Evolutionary conservation across 2,113 vertebrate genomes (phyloP).

Genomic region (Grammomys surdaster): DNA sequence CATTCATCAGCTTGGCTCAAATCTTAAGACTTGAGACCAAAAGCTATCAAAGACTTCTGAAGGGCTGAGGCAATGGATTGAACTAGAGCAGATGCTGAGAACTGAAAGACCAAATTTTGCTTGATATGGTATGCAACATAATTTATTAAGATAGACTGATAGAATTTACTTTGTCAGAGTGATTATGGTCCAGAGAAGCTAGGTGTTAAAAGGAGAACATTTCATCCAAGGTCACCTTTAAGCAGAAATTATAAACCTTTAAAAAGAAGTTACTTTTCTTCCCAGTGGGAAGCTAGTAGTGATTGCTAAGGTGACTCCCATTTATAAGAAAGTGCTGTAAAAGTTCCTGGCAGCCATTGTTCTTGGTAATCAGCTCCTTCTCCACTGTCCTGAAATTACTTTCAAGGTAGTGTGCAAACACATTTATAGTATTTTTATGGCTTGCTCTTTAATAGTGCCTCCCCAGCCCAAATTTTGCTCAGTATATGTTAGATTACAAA

Average conservation of each 20-base stretch:
- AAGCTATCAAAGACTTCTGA: background rate
- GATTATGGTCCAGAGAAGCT: conserved; percentile 67
- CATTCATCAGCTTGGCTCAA: background rate
- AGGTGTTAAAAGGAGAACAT: conserved; percentile 77
- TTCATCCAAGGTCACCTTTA: conserved; percentile 82
- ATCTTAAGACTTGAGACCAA: too few species aligned
- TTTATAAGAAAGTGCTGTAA: conserved; percentile 76
- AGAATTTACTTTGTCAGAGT: conserved; percentile 65
- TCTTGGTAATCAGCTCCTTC: conserved; percentile 71
- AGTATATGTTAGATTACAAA: conserved; percentile 63
- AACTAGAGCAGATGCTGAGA: conserved; percentile 20
- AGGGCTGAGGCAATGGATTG: conserved; percentile 29
- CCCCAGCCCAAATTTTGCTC: conserved; percentile 53
- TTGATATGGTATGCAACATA: conserved; percentile 18
- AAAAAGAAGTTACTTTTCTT: conserved; percentile 78
- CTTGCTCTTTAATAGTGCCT: conserved; percentile 70
- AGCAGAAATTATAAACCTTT: conserved; percentile 80
- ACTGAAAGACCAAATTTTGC: conserved; percentile 37
- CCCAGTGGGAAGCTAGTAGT: conserved; percentile 70
- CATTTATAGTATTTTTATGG: conserved; percentile 63
- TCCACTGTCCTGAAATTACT: conserved; percentile 63
- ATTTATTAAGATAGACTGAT: conserved; percentile 34
- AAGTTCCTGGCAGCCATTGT: conserved; percentile 75
- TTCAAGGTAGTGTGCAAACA: conserved; percentile 74
- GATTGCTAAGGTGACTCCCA: conserved; percentile 76